Conservation (phyloP, 2,113 vertebrate genomes). For the Saiga tatarica region DNA sequence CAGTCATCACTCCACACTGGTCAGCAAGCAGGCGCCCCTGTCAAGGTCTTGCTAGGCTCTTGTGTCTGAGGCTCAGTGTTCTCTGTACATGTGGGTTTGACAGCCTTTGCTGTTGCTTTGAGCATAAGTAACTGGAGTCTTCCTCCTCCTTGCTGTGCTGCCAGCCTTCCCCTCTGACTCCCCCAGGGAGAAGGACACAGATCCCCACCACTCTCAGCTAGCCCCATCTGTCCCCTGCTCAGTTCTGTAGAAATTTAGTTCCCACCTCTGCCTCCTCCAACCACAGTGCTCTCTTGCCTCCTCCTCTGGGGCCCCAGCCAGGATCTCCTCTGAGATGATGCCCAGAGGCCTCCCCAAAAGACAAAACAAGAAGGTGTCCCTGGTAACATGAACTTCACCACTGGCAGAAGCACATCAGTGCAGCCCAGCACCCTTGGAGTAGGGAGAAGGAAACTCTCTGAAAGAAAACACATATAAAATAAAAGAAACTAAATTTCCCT, state of each 20-base stretch:
- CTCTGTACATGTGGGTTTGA: background rate
- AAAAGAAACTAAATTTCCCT: slow-evolving; percentile 7
- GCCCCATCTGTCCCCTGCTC: background rate
- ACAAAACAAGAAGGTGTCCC: background rate
- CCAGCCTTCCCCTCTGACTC: background rate
- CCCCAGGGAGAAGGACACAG: background rate
- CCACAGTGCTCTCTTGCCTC: background rate
- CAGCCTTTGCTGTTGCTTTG: background rate
- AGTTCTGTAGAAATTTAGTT: background rate
- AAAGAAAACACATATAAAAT: background rate
- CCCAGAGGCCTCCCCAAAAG: background rate
- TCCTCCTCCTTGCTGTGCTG: background rate
- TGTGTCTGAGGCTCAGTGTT: background rate
- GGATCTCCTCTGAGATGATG: background rate
- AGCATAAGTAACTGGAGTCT: background rate
- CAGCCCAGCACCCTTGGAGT: background rate
- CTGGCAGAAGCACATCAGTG: background rate
- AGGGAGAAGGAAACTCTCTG: background rate
- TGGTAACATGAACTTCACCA: background rate
- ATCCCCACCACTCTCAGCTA: background rate
- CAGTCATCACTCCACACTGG: background rate
- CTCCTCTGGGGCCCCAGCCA: background rate
- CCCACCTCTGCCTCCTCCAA: background rate
- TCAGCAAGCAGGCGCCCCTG: background rate
- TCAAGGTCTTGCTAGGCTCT: background rate